These are phyloP conservation scores for Acrocephalus kingi DNA, from an alignment of 2,113 vertebrate species.

Conservation along the genomic window DNA sequence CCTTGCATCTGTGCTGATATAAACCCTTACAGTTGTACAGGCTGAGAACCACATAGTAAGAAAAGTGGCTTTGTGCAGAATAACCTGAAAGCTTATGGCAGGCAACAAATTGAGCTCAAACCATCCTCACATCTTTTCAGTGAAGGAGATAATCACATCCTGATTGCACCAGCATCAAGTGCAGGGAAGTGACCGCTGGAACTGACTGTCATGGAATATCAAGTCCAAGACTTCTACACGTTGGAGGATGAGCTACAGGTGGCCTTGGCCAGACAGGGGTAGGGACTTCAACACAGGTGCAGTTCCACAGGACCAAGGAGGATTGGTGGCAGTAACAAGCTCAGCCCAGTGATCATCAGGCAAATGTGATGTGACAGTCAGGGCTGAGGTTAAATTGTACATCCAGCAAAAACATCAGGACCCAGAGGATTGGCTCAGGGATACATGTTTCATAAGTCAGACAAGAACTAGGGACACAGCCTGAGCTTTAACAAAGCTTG, in stretches of 20 bases:
- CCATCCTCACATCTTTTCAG: background rate
- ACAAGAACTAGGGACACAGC: background rate
- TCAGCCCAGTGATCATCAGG: background rate
- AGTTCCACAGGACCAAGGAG: background rate
- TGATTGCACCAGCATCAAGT: background rate
- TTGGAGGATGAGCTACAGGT: background rate
- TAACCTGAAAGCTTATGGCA: background rate
- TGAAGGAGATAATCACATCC: background rate
- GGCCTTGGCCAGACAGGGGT: background rate
- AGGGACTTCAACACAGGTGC: accelerated
- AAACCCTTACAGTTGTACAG: background rate
- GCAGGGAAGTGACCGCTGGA: accelerated
- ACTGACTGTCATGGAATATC: background rate
- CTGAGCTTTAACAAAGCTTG: background rate
- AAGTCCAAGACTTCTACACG: background rate
- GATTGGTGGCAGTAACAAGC: background rate
- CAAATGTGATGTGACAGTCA: background rate
- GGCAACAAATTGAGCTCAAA: background rate
- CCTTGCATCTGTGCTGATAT: background rate
- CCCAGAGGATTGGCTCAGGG: background rate
- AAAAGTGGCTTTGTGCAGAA: background rate
- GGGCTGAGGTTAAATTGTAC: background rate
- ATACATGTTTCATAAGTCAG: background rate
- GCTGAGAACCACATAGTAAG: background rate
- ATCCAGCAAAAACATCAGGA: background rate